Evolutionary conservation across 2,113 vertebrate species (phyloP).

Genomic region (Thymallus thymallus): DNA sequence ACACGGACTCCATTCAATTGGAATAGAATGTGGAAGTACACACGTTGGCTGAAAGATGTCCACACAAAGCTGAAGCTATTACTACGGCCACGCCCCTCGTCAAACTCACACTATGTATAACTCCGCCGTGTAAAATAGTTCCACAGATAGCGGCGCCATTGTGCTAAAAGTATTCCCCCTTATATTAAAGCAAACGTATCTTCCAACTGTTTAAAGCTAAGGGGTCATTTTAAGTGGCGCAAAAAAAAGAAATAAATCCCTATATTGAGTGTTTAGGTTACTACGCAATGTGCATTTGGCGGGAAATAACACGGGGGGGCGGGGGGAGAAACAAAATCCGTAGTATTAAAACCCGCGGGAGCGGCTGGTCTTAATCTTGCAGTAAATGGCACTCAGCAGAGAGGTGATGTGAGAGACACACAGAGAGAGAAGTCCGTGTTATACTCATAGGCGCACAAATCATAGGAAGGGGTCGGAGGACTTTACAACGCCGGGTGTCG

Average conservation of each 20-base stretch:
- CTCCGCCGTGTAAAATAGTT: conserved; percentile 17
- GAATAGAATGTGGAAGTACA: no score
- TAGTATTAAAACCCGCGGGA: conserved; percentile 47
- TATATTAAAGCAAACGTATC: not conserved
- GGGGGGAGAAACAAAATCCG: conserved; percentile 16
- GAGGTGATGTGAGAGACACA: not conserved
- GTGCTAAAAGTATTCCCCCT: not conserved
- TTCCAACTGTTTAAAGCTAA: not conserved
- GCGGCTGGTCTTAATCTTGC: conserved; percentile 34
- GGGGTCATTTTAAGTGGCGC: no score
- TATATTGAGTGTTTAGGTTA: not conserved
- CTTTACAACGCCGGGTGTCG: conserved; percentile 12
- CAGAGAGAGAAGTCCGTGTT: no score
- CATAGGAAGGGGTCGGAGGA: not conserved
- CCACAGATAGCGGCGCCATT: not conserved
- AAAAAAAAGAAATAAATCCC: not conserved
- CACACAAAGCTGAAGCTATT: not conserved
- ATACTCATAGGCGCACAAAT: not conserved
- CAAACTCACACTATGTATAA: not conserved
- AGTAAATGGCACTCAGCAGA: conserved; percentile 31
- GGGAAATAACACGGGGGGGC: conserved; percentile 40
- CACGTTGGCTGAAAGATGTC: no score
- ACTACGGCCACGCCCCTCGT: conserved; percentile 18
- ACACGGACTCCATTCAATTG: no score
- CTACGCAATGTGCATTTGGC: conserved; percentile 38